Base-by-base conservation (phyloP, 2,888 invertebrate genomes). In the Protodeltote pygarga region DNA sequence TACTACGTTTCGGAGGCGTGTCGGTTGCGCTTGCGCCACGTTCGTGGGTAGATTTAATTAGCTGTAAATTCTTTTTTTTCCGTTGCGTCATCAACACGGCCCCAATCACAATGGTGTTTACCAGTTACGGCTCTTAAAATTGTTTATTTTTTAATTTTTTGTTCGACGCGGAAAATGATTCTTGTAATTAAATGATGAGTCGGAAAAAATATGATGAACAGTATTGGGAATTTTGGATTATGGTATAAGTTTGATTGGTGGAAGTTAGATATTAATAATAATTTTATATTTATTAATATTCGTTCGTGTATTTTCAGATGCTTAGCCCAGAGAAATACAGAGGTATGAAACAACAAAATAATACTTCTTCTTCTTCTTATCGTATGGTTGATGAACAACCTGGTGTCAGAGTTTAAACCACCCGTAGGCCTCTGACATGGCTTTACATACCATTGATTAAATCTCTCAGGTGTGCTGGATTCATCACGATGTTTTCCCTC, bases 31-130 rank as follows among this genome's bases (percentile, higher is more conserved):
- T 86, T 88, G 86, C 87, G 80, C 83, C 85, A 87, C 78, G 74
- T 65, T 75, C 82, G 89, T 88, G 87, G 89, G 89, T 80, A 87
- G 81, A 89, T 89, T 90, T 91, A 91, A 91, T 92, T 90, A 89
- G 83, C 77, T 83, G 79, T 82, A 79, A 83, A 85, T 82, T 82
- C 75, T 79, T 85, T 85, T 88, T 52, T 88, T 87, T 81, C 81
- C 80, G 78, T 89, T 88, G 75, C 88, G 78, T 85, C 89, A 87
- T 69, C 71, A 51, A 39, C 41, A 49, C 68, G 67, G 69, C 69
- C 65, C 65, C 65, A 65, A 51, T 55, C 37, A 55, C 48, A 66
- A 55, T 49, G 40, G 32, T 60, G 64, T 65, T 65, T 67, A 64
- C 67, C 33, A 57, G 53, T 51, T 48, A 50, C 59, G 57, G 40